Conservation (phyloP, 2,113 vertebrate genomes). For the Emydura subglobosa region DNA sequence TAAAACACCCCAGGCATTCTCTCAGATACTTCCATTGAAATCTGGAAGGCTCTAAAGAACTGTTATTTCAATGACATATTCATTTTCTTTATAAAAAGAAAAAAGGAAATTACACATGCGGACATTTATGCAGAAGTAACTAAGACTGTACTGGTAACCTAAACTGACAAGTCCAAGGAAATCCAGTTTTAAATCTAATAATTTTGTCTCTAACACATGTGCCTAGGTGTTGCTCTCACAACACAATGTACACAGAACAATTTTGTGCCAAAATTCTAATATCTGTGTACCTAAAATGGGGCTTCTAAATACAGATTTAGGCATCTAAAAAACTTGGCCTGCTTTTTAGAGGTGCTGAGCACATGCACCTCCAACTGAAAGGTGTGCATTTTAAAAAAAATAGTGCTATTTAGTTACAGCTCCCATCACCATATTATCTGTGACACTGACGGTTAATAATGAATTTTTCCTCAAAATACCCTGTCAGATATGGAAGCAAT, state of each 20-base stretch:
- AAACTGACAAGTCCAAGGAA: not conserved
- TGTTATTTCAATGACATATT: not conserved
- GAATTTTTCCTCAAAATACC: constrained; percentile 12
- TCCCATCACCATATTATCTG: not conserved
- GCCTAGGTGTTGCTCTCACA: not conserved
- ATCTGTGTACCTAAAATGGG: not conserved
- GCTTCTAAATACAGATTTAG: not conserved
- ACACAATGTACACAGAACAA: not conserved
- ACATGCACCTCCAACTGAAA: constrained; percentile 7
- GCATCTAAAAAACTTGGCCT: not conserved
- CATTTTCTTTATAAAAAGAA: not conserved
- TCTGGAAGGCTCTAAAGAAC: not conserved
- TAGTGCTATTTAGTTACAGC: constrained; percentile 21
- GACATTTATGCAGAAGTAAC: not conserved
- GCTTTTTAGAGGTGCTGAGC: not conserved
- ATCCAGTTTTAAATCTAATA: not conserved
- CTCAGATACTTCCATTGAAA: constrained; percentile 15
- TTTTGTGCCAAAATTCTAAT: constrained; percentile 20
- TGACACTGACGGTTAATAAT: constrained; percentile 26
- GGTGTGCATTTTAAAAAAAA: not conserved
- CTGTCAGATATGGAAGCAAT: not conserved
- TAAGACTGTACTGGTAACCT: not conserved
- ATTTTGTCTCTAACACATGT: not conserved
- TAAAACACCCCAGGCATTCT: not conserved
- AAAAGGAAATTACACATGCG: not conserved